These are phyloP conservation scores for Phymanthus crucifer DNA, from an alignment of 92 coral and sea anemone genomes.

Conservation along the genomic window DNA sequence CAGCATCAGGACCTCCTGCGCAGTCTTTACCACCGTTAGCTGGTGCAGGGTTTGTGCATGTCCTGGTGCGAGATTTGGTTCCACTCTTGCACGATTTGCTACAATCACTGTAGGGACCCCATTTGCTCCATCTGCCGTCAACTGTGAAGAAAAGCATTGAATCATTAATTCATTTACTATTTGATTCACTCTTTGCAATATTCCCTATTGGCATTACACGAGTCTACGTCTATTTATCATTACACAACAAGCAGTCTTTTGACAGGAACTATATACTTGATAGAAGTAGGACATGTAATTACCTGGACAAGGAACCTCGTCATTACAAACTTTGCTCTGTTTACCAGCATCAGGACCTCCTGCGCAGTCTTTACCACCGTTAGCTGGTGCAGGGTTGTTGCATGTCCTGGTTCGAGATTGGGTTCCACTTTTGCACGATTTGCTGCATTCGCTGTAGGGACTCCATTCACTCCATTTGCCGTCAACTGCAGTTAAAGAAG, in stretches of 20 bases:
- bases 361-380: constrained; percentile 40
- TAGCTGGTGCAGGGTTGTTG: constrained; percentile 19
- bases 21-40: constrained; percentile 46
- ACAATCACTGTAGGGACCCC: not conserved
- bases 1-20: constrained; percentile 16
- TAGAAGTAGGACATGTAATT: not conserved
- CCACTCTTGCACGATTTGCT: constrained; percentile 18
- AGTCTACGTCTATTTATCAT: no score
- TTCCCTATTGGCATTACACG: not conserved
- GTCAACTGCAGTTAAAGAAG: not conserved
- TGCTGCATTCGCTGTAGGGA: constrained; percentile 4
- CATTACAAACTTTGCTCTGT: constrained; percentile 28
- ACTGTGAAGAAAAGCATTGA: not conserved
- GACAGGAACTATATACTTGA: not conserved
- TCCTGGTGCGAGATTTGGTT: constrained; percentile 3
- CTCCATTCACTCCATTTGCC: constrained; percentile 9
- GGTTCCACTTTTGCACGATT: constrained; percentile 9
- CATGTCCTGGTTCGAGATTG: constrained; percentile 11
- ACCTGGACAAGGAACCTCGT: constrained; percentile 42
- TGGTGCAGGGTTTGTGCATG: constrained; percentile 6
- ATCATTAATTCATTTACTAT: not conserved
- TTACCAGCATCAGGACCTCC: constrained; percentile 20
- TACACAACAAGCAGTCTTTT: not conserved
- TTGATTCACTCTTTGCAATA: not conserved
- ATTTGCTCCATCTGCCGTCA: constrained; percentile 1